Evolutionary conservation across 2,888 invertebrate genomes (phyloP), one percentile per base, ranked within the genome.

Genomic region (Gryllus longicercus): DNA sequence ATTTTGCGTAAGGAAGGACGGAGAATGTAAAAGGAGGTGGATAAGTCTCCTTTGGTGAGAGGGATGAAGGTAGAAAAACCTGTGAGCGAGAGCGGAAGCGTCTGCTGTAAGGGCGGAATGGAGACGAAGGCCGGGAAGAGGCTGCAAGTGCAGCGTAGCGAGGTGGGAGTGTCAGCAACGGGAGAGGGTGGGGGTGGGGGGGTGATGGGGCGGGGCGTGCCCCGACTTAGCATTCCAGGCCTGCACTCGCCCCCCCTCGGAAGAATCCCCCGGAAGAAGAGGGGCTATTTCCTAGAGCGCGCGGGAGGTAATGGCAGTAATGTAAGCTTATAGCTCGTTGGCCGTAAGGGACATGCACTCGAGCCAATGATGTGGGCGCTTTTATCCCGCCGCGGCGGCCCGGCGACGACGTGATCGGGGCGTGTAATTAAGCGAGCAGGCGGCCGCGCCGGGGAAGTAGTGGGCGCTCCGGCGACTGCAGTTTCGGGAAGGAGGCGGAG

Each of bases 301-400:
- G 63, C 63, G 16, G 16, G 63, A 63, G 16, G 63, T 63, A 63
- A 63, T 63, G n/a, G 63, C 63, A 63, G 63, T 63, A 63, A 63
- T n/a, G 63, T n/a, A 63, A 63, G 63, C 63, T 63, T 63, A 63
- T 63, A 63, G 63, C 63, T 63, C 63, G 63, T 63, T 63, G 63
- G 63, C 63, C 63, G 63, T 63, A 63, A 63, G 63, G 63, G 63
- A 63, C 63, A 63, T 63, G 63, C 63, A 63, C 63, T 63, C 63
- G 63, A 63, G 63, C 63, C 63, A 63, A 63, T 63, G 63, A 63
- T 63, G 63, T 63, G 63, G 63, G 16, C 63, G 63, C 63, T 63
- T 63, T 63, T 63, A 63, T 63, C 63, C 63, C 63, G 63, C n/a
- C 63, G 16, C 14, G 63, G 63, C 63, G 63, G 63, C 63, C 63